Evolutionary conservation across 2,797 vertebrate species (phyloP).

Genomic region (Sparidentex hasta): DNA sequence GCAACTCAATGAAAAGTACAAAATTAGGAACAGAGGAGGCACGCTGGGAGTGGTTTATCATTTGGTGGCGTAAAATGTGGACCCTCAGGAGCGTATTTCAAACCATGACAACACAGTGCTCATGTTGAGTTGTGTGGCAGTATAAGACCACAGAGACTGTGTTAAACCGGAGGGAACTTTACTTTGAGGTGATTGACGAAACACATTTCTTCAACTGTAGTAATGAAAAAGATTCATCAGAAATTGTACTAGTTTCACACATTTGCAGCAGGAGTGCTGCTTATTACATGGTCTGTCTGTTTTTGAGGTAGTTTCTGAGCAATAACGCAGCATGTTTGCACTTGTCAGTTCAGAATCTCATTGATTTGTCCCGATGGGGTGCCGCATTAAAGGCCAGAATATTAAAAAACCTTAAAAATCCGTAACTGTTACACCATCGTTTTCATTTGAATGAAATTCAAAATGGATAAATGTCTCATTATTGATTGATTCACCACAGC

Average conservation of each 20-base stretch:
- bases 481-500: conserved; percentile 23
- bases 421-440: background rate
- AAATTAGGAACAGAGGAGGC: conserved; percentile 39
- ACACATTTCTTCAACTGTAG: conserved; percentile 20
- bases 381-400: conserved; percentile 15
- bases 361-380: conserved; percentile 6
- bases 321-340: background rate
- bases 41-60: conserved; percentile 31
- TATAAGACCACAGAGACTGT: conserved; percentile 12
- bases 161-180: conserved; percentile 7
- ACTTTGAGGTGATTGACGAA: conserved; percentile 37
- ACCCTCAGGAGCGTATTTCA: conserved; percentile 46
- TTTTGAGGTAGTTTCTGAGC: conserved; percentile 16
- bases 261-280: conserved; percentile 9
- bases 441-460: conserved; percentile 12
- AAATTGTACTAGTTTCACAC: conserved; percentile 23
- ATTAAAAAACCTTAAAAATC: conserved; percentile 6
- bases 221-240: conserved; percentile 45
- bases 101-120: conserved; percentile 16
- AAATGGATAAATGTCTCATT: conserved; percentile 10
- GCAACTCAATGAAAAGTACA: conserved; percentile 33
- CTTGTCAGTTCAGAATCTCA: background rate
- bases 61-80: conserved; percentile 34
- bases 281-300: conserved; percentile 25
- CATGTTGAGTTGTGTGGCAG: background rate